These are phyloP conservation scores for Pogona vitticeps DNA, from an alignment of 2,113 vertebrate genomes.

Conservation along the genomic window DNA sequence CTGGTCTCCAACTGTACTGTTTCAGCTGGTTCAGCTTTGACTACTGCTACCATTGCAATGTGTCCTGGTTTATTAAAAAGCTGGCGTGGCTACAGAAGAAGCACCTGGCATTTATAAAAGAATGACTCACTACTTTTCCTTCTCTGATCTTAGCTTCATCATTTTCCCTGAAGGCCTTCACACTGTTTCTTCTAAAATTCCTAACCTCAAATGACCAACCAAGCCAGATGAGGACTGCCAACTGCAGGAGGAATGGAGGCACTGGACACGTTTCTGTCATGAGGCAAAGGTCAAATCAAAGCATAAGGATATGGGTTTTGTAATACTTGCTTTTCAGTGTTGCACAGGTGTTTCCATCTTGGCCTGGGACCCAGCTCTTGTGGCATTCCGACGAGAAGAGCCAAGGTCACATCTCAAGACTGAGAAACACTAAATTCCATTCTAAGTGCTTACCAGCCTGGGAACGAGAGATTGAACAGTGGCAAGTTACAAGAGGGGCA, in stretches of 20 bases:
- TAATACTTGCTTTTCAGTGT: no score
- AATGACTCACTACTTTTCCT: constrained; percentile 10
- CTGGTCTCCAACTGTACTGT: constrained; percentile 59
- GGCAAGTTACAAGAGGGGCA: no score
- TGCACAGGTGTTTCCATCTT: no score
- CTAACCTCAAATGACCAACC: constrained; percentile 12
- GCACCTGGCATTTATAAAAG: constrained; percentile 3
- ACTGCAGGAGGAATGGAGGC: neutral
- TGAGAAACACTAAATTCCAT: no score
- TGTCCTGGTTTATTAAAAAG: constrained; percentile 40
- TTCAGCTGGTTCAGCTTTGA: constrained; percentile 62
- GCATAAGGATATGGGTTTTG: no score
- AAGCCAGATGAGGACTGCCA: neutral
- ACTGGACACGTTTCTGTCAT: neutral
- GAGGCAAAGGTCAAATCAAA: constrained; percentile 17
- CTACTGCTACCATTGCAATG: neutral
- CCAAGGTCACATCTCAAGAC: no score
- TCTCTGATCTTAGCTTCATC: neutral
- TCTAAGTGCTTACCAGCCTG: no score
- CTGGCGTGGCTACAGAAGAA: neutral
- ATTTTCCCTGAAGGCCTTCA: constrained; percentile 15
- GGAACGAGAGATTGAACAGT: no score
- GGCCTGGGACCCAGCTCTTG: no score
- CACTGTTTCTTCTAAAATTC: constrained; percentile 24
- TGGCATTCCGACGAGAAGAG: no score